Evolutionary conservation across 2,888 invertebrate genomes (phyloP).

Genomic region (Orthonevra nobilis): DNA sequence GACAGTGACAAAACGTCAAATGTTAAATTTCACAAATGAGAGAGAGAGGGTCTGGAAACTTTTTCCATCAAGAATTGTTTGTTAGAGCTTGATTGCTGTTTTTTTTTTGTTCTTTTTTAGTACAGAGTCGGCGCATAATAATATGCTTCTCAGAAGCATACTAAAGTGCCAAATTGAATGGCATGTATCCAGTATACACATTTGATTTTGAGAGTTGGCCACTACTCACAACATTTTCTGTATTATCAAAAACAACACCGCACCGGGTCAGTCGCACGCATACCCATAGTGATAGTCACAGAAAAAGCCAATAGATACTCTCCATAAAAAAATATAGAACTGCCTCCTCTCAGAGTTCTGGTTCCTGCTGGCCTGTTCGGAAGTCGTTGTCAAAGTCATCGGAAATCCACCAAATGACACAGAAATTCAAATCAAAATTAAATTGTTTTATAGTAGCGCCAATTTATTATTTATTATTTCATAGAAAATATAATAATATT

Average conservation of each 20-base stretch:
- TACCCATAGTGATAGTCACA: too few relatives aligned
- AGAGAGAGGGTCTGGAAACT: too few relatives aligned
- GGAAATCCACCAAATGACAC: slow-evolving; percentile 20
- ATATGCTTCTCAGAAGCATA: too few relatives aligned
- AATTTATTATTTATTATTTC: not conserved
- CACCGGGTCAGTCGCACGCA: too few relatives aligned
- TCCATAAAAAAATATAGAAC: not conserved
- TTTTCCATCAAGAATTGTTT: not conserved
- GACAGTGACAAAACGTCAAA: too few relatives aligned
- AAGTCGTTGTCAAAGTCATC: slow-evolving; percentile 41
- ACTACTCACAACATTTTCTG: too few relatives aligned
- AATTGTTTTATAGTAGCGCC: too few relatives aligned
- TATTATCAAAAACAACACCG: not conserved
- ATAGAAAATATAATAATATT: slow-evolving; percentile 12
- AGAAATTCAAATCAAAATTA: too few relatives aligned
- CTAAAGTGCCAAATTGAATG: not conserved
- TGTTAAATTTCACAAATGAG: too few relatives aligned
- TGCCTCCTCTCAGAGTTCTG: slow-evolving; percentile 51
- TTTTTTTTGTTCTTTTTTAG: not conserved
- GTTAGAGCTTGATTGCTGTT: too few relatives aligned
- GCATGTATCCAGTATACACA: not conserved
- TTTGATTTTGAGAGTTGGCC: too few relatives aligned
- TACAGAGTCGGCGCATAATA: not conserved
- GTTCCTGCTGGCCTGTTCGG: slow-evolving; percentile 63
- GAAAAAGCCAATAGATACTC: not conserved